These are phyloP conservation scores for Macrobrachium rosenbergii DNA, from an alignment of 1,140 invertebrate species.

Conservation along the genomic window DNA sequence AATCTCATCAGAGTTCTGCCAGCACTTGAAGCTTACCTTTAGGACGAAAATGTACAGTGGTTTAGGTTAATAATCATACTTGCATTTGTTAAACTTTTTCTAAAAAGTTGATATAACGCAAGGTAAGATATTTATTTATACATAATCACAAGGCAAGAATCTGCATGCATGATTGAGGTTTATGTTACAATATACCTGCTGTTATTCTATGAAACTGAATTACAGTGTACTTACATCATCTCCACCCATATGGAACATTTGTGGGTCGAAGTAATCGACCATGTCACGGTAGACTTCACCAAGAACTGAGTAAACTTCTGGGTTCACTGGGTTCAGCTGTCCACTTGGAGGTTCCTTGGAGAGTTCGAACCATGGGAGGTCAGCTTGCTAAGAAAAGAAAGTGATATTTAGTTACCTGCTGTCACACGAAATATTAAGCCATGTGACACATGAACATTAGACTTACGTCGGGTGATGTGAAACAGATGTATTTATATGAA, in stretches of 20 bases:
- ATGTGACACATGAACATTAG: neutral
- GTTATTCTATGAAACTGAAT: neutral
- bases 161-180: too few relatives aligned
- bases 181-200: too few relatives aligned
- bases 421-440: neutral
- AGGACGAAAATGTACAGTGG: too few relatives aligned
- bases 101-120: too few relatives aligned
- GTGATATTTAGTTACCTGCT: neutral
- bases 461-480: neutral
- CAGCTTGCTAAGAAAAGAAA: neutral
- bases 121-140: too few relatives aligned
- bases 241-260: slow-evolving; percentile 89
- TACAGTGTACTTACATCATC: slow-evolving; percentile 77
- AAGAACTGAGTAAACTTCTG: slow-evolving; percentile 81
- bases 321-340: slow-evolving; percentile 80
- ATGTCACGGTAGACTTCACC: slow-evolving; percentile 65
- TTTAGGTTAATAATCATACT: too few relatives aligned
- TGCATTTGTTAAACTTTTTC: too few relatives aligned
- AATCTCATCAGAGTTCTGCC: slow-evolving; percentile 80
- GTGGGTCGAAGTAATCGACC: slow-evolving; percentile 63
- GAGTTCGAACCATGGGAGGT: slow-evolving; percentile 34
- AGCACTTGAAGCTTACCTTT: slow-evolving; percentile 74
- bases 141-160: too few relatives aligned
- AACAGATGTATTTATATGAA: neutral
- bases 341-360: slow-evolving; percentile 85